A percentile compares a stretch with the other conserved stretches of the same genome.
phyloP scores from a whole-genome alignment of 2,113 vertebrate species.

The Apteryx owenii region DNA sequence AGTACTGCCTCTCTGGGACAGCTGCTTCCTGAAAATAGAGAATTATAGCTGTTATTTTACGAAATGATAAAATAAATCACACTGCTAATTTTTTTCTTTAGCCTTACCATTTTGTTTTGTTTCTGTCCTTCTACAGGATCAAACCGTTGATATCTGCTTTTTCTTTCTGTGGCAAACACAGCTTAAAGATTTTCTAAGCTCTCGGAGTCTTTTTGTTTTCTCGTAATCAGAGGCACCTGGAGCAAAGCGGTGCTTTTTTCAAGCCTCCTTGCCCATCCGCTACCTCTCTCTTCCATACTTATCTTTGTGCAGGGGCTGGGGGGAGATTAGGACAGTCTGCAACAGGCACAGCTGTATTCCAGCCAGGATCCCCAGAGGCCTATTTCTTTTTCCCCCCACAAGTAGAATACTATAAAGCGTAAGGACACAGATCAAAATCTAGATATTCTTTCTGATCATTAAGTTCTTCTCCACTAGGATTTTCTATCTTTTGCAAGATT shows the following conservation, averaged over 20 bases:
- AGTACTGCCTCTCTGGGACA: background rate
- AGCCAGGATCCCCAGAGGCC: background rate
- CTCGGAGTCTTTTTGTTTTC: background rate
- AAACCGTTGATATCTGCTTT: background rate
- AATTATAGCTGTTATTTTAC: background rate
- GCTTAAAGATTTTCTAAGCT: background rate
- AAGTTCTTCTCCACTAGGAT: background rate
- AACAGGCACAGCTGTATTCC: background rate
- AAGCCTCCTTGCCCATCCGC: background rate
- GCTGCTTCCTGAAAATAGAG: background rate
- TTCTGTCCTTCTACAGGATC: background rate
- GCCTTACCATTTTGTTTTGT: background rate
- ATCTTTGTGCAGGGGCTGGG: background rate
- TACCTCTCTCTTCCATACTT: background rate
- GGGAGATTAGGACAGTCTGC: background rate
- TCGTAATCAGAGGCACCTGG: background rate
- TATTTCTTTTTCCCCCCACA: background rate
- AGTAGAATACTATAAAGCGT: background rate
- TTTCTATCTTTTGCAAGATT: background rate
- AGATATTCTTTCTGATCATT: background rate
- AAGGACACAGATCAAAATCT: background rate
- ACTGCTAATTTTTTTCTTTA: background rate
- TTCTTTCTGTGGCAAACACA: background rate
- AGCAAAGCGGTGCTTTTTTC: background rate
- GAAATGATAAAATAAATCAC: background rate